Base-by-base conservation (phyloP, 1,140 invertebrate genomes). In the Caenorhabditis latens region DNA sequence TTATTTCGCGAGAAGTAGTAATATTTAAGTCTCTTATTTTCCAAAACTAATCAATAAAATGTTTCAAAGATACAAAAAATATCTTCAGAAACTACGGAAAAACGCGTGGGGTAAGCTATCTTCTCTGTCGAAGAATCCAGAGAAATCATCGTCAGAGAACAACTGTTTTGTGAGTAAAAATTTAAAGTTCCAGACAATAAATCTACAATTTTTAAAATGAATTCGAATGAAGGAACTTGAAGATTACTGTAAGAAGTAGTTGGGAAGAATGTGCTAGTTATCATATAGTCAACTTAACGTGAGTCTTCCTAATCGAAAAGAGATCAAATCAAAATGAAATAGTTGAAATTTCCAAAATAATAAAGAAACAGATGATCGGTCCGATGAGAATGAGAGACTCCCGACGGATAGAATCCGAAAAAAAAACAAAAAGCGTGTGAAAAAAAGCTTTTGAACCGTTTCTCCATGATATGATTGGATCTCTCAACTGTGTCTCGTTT, bases 401-500 rank as follows among this genome's bases (percentile, higher is more conserved):
- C 32, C 7, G 71, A 79, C 11, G 71, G 14, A 32, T 24, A 24
- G 11, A 79, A 42, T 14, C 14, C 43, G 5, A 71, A 21, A 43
- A 71, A 79, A 79, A 48, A 79, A 50, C 71, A 50, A 79, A 67
- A 79, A 79, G 43, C 46, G 71, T 50, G 71, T 48, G 46, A 79
- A 79, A 79, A 71, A 79, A 79, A 79, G 40, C 46, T 19, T 50
- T 50, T 13, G 46, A 79, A 79, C 71, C 71, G 71, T 79, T 50
- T 79, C 65, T 79, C 42, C 32, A 79, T 79, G 71, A 79, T 79
- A 79, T 79, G 71, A 79, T 79, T 79, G 43, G 71, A 24, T 79
- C 46, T 50, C 71, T 79, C 61, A 11, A 24, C 21, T 19, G 32
- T 67, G 71, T 50, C 71, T 79, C 71, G 46, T 50, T 79, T 79